A percentile compares a stretch with the other conserved stretches of the same genome.
These are phyloP conservation scores for Sialis fuliginosa DNA, from an alignment of 2,888 invertebrate species.

Conservation along the genomic window DNA sequence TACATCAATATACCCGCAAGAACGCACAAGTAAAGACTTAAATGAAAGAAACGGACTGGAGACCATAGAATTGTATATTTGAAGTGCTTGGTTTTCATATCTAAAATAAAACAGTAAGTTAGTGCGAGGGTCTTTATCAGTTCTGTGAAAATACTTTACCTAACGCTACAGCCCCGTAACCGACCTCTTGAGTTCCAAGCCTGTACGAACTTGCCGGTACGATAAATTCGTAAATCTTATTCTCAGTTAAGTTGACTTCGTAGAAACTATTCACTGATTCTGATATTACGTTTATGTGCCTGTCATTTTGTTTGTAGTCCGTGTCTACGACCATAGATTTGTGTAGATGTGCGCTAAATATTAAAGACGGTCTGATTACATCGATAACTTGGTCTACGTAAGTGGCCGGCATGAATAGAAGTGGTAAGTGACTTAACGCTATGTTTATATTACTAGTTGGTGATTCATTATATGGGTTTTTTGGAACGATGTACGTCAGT, in stretches of 20 bases:
- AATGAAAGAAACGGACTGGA: constrained; percentile 46
- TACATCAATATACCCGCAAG: too few relatives aligned
- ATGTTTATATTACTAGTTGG: constrained; percentile 35
- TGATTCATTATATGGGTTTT: constrained; percentile 24
- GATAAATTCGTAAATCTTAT: constrained; percentile 51
- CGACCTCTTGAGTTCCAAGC: constrained; percentile 80
- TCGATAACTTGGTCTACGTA: constrained; percentile 40
- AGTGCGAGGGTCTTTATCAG: not conserved
- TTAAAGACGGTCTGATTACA: constrained; percentile 45
- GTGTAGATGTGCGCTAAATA: constrained; percentile 54
- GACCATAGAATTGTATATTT: constrained; percentile 66
- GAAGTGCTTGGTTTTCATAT: constrained; percentile 34
- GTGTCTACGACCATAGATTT: constrained; percentile 39
- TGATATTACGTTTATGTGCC: constrained; percentile 7
- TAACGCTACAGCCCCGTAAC: constrained; percentile 67
- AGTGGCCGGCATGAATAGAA: constrained; percentile 31
- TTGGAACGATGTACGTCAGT: constrained; percentile 44
- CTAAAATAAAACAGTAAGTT: constrained; percentile 21
- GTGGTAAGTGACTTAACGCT: constrained; percentile 57
- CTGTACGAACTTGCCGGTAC: constrained; percentile 92
- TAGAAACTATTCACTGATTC: constrained; percentile 23
- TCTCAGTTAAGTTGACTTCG: constrained; percentile 25
- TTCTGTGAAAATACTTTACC: constrained; percentile 31
- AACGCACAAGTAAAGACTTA: constrained; percentile 31
- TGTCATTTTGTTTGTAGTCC: constrained; percentile 18